A percentile compares a stretch with the other conserved stretches of the same genome.
Conservation (phyloP, 1,140 invertebrate species). For the Lasaia peninsularis region DNA sequence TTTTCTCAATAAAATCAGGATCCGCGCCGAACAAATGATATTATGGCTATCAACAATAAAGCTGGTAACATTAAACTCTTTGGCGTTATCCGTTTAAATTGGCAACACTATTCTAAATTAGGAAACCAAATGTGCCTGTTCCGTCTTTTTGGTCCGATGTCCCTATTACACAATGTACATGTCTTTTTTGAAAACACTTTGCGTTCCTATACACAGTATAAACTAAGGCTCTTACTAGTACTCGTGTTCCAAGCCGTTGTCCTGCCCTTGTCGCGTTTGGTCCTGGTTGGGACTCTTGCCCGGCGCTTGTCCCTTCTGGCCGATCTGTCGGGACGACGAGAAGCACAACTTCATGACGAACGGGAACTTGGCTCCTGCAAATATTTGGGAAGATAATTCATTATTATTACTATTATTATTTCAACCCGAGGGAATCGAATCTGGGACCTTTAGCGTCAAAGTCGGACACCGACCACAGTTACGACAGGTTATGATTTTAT, state of each 20-base stretch:
- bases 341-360: constrained; percentile 98
- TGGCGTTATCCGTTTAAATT: constrained; percentile 14
- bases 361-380: constrained; percentile 94
- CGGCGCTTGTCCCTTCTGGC: constrained; percentile 58
- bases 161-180: constrained; percentile 41
- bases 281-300: constrained; percentile 32
- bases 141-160: constrained; percentile 49
- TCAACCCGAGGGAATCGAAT: too few species aligned
- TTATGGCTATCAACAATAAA: background rate
- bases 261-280: constrained; percentile 40
- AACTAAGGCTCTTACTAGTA: constrained; percentile 60
- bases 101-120: constrained; percentile 3
- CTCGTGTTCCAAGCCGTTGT: constrained; percentile 63
- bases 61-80: constrained; percentile 22
- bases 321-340: constrained; percentile 90
- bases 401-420: too few species aligned
- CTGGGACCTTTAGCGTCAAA: too few species aligned
- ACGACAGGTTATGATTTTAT: too few species aligned
- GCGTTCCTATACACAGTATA: constrained; percentile 21
- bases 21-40: background rate
- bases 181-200: constrained; percentile 53
- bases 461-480: too few species aligned
- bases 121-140: constrained; percentile 4
- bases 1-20: background rate
- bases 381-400: constrained; percentile 1